phyloP scores from a whole-genome alignment of 2,113 vertebrate species.

The Morone chrysops region DNA sequence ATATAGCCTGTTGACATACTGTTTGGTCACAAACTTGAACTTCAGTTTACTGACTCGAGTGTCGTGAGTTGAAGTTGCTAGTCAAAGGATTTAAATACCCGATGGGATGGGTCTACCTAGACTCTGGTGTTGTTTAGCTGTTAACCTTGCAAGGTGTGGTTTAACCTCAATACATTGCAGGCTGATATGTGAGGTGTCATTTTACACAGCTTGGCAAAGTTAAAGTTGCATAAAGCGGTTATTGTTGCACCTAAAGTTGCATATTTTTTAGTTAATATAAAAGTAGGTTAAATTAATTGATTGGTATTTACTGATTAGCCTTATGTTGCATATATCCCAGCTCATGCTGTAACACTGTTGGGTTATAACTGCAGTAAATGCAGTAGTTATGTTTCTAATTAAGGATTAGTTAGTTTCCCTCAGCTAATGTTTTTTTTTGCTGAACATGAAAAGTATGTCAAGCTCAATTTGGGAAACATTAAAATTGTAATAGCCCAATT shows the following conservation, averaged over 20 bases:
- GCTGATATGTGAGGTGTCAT: slow-evolving; percentile 48
- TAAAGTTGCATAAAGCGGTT: neutral
- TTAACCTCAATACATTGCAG: slow-evolving; percentile 64
- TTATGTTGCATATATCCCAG: neutral
- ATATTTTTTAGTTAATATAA: neutral
- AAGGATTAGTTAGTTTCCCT: neutral
- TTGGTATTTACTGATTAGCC: neutral
- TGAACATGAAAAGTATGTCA: neutral
- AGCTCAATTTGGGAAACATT: neutral
- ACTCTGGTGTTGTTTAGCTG: slow-evolving; percentile 63
- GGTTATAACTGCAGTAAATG: neutral
- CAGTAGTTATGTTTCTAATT: slow-evolving; percentile 25
- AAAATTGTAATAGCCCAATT: neutral
- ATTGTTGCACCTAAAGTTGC: neutral
- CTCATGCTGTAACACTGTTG: neutral
- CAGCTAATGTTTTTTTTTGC: slow-evolving; percentile 11
- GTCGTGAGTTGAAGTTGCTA: slow-evolving; percentile 53
- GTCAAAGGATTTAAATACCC: slow-evolving; percentile 62
- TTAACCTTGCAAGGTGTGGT: slow-evolving; percentile 73
- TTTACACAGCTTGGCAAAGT: slow-evolving; percentile 37
- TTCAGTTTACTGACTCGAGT: slow-evolving; percentile 23
- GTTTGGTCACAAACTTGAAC: slow-evolving; percentile 67
- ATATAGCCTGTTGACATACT: slow-evolving; percentile 24
- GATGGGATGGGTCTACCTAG: slow-evolving; percentile 58
- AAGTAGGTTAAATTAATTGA: neutral